Base-by-base conservation (phyloP, 2,888 invertebrate species). In the Andrena marginata region DNA sequence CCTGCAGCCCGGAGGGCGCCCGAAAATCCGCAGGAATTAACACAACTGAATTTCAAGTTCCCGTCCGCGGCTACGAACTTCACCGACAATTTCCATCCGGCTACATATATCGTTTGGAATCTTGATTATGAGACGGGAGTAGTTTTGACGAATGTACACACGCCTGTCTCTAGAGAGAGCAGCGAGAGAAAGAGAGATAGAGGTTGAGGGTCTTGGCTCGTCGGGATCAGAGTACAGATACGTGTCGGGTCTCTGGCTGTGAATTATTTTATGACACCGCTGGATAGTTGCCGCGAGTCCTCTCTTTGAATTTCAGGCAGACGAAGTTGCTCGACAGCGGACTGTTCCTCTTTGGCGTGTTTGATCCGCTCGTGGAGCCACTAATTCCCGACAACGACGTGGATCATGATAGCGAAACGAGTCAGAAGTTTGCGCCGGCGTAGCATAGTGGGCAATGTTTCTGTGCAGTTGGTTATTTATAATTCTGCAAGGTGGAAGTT, bases 1-100 rank as follows among this genome's bases (percentile, higher is more conserved):
- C 54, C 71, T 64, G 70, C 51, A 77, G 81, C 68, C 82, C 88
- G 82, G 68, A 85, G 87, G 85, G 81, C 70, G 56, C 80, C 68
- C 87, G 87, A 82, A 86, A 90, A 87, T 86, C 85, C 86, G 72
- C 70, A 86, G 87, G 87, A 91, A 91, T 91, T 90, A 90, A 87
- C 89, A 85, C 89, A 87, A 87, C 87, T 85, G 86, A 90, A 89
- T 90, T 90, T 89, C 88, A 85, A 89, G 85, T 88, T 77, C 85
- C 76, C 85, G 69, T 78, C 79, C 85, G 80, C 64, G 35, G 75
- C 48, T 65, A 74, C 80, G 80, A 89, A 89, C 85, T 88, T 89
- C 82, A 64, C 75, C 82, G 69, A 74, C 85, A 84, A 84, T 86
- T 85, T 82, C 84, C 83, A 85, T 83, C 80, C 73, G 69, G 63